Evolutionary conservation across 2,888 invertebrate genomes (phyloP), one percentile per base, ranked within the genome.

Genomic region (Actias luna): DNA sequence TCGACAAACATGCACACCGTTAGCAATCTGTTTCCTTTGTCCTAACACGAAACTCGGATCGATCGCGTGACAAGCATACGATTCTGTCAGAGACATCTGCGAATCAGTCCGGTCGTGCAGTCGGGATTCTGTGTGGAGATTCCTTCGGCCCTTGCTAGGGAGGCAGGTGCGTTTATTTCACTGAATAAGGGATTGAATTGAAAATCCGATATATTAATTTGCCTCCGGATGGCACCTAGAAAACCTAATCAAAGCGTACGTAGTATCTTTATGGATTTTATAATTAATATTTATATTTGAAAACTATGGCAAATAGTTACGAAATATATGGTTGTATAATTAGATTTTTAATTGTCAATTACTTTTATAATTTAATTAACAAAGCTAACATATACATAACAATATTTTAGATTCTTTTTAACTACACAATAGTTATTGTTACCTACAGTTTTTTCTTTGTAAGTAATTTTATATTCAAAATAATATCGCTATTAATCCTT

Each of bases 11-110:
- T 29, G 55, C n/a, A 4, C 18, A 50, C 14, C 72, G 82, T 87
- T 87, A 81, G 78, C 84, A 84, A 88, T 87, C 84, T 80, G 86
- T 85, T 88, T 89, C 88, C 91, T 92, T 92, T 92, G 91, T 92
- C 89, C 88, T 79, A 63, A 68, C 74, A 73, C 65, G 74, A 72
- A 72, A 66, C 67, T 75, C 68, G 67, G 79, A 87, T 77, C 64
- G 61, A 77, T 88, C 68, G 70, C 61, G 31, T 67, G 77, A 87
- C 78, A 52, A 64, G 82, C 87, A 67, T 72, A 67, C 62, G 33
- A 67, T 69, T 68, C 64, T 66, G 64, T 65, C 67, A 74, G 77
- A 76, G 79, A 81, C 77, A 80, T 84, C 80, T 69, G 76, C 67
- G 75, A 80, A 83, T 79, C 69, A 69, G 81, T 84, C 75, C 68